phyloP scores from a whole-genome alignment of 2,797 vertebrate genomes.

The Novumbra hubbsi region DNA sequence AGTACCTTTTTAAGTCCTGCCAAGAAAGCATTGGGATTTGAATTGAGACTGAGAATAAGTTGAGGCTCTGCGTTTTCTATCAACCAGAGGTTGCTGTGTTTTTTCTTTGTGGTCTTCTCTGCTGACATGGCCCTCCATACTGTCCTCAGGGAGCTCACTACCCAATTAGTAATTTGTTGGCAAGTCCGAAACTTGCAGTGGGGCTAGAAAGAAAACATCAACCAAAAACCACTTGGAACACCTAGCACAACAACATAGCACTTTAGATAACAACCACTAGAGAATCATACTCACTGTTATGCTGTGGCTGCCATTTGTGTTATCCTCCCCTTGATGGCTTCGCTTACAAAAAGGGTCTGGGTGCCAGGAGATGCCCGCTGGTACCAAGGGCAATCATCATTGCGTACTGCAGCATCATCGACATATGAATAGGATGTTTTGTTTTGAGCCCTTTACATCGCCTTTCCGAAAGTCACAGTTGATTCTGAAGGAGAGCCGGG shows the following conservation, averaged over 20 bases:
- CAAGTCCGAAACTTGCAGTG: constrained; percentile 34
- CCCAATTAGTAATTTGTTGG: constrained; percentile 60
- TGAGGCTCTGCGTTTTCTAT: constrained; percentile 15
- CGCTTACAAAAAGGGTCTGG: constrained; percentile 2
- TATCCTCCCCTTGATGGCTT: constrained; percentile 4
- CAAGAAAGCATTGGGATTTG: too few species aligned
- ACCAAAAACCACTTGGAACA: constrained; percentile 16
- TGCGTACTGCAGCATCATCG: constrained; percentile 19
- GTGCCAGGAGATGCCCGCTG: constrained; percentile 11
- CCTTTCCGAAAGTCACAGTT: constrained; percentile 4
- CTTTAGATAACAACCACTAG: constrained; percentile 14
- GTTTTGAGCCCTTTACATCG: background rate
- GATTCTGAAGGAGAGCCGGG: constrained; percentile 16
- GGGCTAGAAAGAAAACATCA: constrained; percentile 35
- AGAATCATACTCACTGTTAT: background rate
- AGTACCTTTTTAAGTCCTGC: too few species aligned
- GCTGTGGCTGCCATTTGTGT: constrained; percentile 6
- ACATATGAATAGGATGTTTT: background rate
- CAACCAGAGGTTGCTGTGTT: constrained; percentile 18
- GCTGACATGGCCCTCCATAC: constrained; percentile 46
- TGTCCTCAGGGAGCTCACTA: constrained; percentile 33
- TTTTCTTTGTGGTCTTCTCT: constrained; percentile 20
- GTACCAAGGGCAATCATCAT: background rate
- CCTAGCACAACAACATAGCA: constrained; percentile 23
- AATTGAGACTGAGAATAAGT: background rate